Percentiles rank a stretch among this genome's conserved stretches.
phyloP scores from a whole-genome alignment of 2,888 invertebrate genomes.

The Apodemia hepburni region DNA sequence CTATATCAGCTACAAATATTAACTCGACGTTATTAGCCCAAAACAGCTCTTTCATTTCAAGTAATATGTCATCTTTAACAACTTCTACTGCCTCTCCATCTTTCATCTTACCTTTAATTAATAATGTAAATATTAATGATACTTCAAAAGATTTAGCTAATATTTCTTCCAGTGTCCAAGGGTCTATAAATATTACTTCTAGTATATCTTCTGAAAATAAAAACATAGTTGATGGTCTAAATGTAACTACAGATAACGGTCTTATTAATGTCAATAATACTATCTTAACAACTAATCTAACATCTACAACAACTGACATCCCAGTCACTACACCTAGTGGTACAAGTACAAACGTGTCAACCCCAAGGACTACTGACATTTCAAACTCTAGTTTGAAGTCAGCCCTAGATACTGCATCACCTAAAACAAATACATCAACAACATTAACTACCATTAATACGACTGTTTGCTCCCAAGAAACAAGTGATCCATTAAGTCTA shows the following conservation, averaged over 20 bases:
- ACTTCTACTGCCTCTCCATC: not conserved
- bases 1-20: not conserved
- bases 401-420: not conserved
- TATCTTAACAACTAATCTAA: not conserved
- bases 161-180: not conserved
- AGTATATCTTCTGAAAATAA: not conserved
- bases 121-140: not conserved
- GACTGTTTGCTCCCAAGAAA: constrained; percentile 41
- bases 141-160: not conserved
- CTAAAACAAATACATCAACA: constrained; percentile 16
- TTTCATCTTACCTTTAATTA: not conserved
- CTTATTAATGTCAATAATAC: not conserved
- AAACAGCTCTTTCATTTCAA: not conserved
- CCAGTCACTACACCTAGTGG: not conserved
- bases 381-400: not conserved
- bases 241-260: not conserved
- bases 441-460: constrained; percentile 27
- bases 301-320: not conserved
- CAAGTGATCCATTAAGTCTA: constrained; percentile 51
- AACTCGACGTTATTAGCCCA: not conserved
- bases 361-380: not conserved
- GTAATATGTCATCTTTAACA: not conserved
- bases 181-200: not conserved
- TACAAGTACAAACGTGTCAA: not conserved
- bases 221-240: not conserved